Percentiles rank a stretch among this genome's conserved stretches.
phyloP scores from a whole-genome alignment of 2,888 invertebrate species.

The Leptopilina myrica region DNA sequence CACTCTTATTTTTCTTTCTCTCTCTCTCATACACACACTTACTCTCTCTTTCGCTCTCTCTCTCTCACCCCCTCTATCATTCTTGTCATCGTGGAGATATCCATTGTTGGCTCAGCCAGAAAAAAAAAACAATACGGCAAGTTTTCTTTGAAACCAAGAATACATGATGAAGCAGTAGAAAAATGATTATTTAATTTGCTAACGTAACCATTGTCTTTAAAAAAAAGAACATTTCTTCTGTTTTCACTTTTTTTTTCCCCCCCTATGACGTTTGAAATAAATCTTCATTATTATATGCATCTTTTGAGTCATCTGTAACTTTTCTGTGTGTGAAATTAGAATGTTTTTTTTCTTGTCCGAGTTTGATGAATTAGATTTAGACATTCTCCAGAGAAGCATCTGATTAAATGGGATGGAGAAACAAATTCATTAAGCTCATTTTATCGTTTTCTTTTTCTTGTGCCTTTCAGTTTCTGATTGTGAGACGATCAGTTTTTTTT shows the following conservation, averaged over 20 bases:
- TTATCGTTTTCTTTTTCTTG: neutral
- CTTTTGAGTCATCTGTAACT: neutral
- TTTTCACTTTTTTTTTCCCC: neutral
- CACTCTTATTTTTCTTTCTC: neutral
- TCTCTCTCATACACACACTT: neutral
- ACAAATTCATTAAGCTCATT: slow-evolving; percentile 30
- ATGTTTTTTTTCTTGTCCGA: neutral
- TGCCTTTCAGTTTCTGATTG: neutral
- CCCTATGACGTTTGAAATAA: slow-evolving; percentile 46
- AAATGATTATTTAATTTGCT: slow-evolving; percentile 8
- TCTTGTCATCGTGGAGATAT: slow-evolving; percentile 8
- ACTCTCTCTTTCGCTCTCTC: neutral
- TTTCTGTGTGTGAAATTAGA: neutral
- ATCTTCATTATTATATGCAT: neutral
- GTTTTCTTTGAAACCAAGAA: slow-evolving; percentile 17
- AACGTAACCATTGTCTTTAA: slow-evolving; percentile 56
- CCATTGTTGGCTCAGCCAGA: neutral
- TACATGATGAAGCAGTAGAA: slow-evolving; percentile 26
- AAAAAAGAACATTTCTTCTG: slow-evolving; percentile 55
- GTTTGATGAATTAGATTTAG: neutral
- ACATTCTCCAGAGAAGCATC: slow-evolving; percentile 18
- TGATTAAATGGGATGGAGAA: slow-evolving; percentile 7
- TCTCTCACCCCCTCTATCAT: neutral
- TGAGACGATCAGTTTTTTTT: neutral
- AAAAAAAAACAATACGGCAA: slow-evolving; percentile 19